Evolutionary conservation across 2,797 vertebrate species (phyloP).

Genomic region (Tokudaia muenninki): DNA sequence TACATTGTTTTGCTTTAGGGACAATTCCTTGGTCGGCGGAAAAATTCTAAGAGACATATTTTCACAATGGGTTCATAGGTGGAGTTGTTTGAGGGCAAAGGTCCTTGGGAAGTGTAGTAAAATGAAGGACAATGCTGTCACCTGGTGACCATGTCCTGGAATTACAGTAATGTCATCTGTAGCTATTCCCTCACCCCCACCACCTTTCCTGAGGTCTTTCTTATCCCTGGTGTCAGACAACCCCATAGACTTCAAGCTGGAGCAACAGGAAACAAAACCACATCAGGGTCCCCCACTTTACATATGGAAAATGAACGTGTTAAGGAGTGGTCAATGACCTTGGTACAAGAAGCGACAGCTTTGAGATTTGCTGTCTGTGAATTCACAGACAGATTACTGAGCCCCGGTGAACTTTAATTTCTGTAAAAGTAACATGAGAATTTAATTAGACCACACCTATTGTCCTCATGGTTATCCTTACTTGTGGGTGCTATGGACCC

Average conservation of each 20-base stretch:
- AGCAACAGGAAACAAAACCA: background rate
- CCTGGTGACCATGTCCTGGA: slow-evolving; percentile 65
- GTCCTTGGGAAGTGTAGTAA: background rate
- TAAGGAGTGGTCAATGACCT: background rate
- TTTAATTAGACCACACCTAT: background rate
- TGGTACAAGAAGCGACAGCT: background rate
- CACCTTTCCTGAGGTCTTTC: background rate
- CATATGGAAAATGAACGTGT: background rate
- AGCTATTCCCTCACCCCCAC: background rate
- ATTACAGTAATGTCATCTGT: background rate
- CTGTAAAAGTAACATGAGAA: background rate
- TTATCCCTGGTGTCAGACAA: background rate
- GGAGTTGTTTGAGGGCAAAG: background rate
- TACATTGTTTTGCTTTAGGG: background rate
- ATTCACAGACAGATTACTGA: background rate
- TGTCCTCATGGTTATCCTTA: background rate
- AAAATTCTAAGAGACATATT: background rate
- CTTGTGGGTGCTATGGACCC: background rate
- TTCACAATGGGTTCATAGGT: background rate
- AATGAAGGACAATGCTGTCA: slow-evolving; percentile 66
- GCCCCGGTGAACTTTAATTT: background rate
- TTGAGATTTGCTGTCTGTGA: background rate
- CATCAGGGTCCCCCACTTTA: background rate
- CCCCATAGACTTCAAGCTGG: background rate
- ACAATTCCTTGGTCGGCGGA: background rate